Evolutionary conservation across 1,140 invertebrate species (phyloP).

Genomic region (Drosophila dunni): DNA sequence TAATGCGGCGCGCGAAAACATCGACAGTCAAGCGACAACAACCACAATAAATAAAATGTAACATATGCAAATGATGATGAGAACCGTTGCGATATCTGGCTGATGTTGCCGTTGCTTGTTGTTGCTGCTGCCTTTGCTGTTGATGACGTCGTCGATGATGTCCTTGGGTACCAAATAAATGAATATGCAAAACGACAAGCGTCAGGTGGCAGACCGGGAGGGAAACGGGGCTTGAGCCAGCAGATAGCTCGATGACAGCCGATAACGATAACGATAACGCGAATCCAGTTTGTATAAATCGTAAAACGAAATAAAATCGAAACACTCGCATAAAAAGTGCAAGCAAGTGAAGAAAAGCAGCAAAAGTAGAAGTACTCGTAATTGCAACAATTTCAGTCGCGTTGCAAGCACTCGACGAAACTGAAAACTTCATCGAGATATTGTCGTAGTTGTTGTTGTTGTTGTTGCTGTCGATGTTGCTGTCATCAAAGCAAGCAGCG

Average conservation of each 20-base stretch:
- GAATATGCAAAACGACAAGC: slow-evolving; percentile 50
- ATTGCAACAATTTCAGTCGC: slow-evolving; percentile 72
- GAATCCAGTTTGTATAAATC: slow-evolving; percentile 15
- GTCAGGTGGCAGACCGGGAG: slow-evolving; percentile 16
- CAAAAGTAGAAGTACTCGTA: slow-evolving; percentile 54
- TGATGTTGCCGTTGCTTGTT: slow-evolving; percentile 19
- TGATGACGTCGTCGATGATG: slow-evolving; percentile 40
- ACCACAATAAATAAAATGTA: slow-evolving; percentile 80
- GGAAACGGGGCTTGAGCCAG: not conserved
- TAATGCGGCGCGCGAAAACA: slow-evolving; percentile 69
- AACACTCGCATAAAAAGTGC: slow-evolving; percentile 30
- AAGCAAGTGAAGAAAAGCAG: slow-evolving; percentile 32
- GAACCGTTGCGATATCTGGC: slow-evolving; percentile 60
- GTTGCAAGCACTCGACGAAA: slow-evolving; percentile 39
- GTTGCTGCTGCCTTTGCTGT: slow-evolving; percentile 14
- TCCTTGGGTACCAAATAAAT: slow-evolving; percentile 42
- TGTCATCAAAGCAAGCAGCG: slow-evolving; percentile 44
- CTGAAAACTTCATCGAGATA: slow-evolving; percentile 72
- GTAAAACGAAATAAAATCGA: slow-evolving; percentile 5
- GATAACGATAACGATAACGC: slow-evolving; percentile 51
- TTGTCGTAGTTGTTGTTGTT: slow-evolving; percentile 13
- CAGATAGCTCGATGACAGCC: slow-evolving; percentile 38
- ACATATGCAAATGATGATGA: slow-evolving; percentile 83
- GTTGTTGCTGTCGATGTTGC: not conserved
- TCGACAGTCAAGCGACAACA: slow-evolving; percentile 34